Evolutionary conservation across 92 coral and sea anemone species (phyloP).

Genomic region (Epizoanthus scotinus): DNA sequence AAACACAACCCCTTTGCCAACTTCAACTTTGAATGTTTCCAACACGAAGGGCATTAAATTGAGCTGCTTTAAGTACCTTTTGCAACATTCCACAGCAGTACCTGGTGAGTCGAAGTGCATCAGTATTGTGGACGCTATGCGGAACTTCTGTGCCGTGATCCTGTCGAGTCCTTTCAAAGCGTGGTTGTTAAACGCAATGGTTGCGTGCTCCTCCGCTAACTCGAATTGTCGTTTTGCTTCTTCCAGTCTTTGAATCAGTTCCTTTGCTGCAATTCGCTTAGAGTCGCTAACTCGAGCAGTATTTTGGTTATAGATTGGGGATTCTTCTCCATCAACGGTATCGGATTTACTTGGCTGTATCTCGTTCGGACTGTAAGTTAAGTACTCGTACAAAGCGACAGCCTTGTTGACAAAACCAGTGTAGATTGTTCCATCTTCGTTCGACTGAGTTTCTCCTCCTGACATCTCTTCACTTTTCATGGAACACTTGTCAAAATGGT

Average conservation of each 20-base stretch:
- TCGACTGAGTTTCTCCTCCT: not conserved
- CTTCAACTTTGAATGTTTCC: conserved; percentile 15
- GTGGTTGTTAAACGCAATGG: conserved; percentile 36
- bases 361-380: too few species aligned
- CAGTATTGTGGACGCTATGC: conserved; percentile 36
- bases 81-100: conserved; percentile 12
- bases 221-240: conserved; percentile 35
- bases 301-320: too few species aligned
- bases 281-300: too few species aligned
- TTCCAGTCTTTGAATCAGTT: not conserved
- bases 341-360: too few species aligned
- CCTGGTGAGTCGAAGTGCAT: conserved; percentile 6
- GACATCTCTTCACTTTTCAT: not conserved
- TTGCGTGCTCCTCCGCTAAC: conserved; percentile 30
- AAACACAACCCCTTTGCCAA: conserved; percentile 3
- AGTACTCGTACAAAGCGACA: too few species aligned
- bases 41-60: conserved; percentile 18
- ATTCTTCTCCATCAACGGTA: too few species aligned
- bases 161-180: conserved; percentile 27
- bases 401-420: too few species aligned
- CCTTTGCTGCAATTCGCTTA: too few species aligned
- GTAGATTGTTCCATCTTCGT: not conserved
- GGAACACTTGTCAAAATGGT: not conserved
- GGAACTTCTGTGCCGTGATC: conserved; percentile 40
- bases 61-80: conserved; percentile 18